A percentile compares a stretch with the other conserved stretches of the same genome.
phyloP scores from a whole-genome alignment of 2,797 vertebrate species.

The Todus mexicanus region DNA sequence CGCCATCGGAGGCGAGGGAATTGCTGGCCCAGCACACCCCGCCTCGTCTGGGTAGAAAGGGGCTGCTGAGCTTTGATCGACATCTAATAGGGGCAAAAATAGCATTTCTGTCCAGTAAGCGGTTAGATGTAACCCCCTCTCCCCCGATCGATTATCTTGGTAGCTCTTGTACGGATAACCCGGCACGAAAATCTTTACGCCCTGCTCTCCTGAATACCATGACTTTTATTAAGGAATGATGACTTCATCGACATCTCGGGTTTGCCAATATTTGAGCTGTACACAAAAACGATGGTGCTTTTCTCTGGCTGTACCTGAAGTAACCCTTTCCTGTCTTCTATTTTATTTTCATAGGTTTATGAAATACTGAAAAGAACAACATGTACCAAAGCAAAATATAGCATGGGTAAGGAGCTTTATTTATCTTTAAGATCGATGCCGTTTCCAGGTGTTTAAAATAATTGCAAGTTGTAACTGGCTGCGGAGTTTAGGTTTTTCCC shows the following conservation, averaged over 20 bases:
- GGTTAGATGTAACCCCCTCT: not conserved
- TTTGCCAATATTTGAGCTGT: slow-evolving; percentile 36
- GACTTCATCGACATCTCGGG: not conserved
- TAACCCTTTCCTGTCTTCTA: not conserved
- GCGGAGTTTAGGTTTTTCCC: not conserved
- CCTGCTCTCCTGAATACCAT: not conserved
- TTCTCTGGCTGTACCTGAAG: not conserved
- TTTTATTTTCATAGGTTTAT: slow-evolving; percentile 80
- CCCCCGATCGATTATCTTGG: not conserved
- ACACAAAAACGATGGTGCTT: not conserved
- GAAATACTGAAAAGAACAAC: slow-evolving; percentile 93
- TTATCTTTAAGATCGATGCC: not conserved
- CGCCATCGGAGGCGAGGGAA: accelerated
- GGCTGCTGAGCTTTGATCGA: not conserved
- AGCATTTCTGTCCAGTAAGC: not conserved
- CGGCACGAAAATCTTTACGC: not conserved
- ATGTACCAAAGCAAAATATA: slow-evolving; percentile 85
- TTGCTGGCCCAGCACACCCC: not conserved
- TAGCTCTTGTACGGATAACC: not conserved
- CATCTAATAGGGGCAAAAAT: not conserved
- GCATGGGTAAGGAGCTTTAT: slow-evolving; percentile 85
- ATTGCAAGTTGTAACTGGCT: not conserved
- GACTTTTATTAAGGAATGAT: slow-evolving; percentile 21
- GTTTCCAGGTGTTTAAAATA: not conserved
- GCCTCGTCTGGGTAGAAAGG: not conserved